Base-by-base conservation (phyloP, 2,797 vertebrate species). In the Eospalax fontanierii region DNA sequence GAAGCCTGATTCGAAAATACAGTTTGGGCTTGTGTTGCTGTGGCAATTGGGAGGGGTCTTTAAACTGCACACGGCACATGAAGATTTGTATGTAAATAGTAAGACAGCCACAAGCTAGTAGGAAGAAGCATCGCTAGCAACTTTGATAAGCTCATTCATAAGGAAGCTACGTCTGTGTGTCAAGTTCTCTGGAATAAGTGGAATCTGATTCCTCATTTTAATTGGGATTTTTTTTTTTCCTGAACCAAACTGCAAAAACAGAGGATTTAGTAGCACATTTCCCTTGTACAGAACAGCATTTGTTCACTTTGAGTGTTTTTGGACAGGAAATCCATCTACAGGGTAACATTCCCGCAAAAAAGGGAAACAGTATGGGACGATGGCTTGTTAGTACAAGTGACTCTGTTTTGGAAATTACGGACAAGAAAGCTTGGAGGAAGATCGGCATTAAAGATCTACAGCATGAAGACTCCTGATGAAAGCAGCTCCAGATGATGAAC, bases 401-500 rank as follows among this genome's bases (percentile, higher is more conserved):
- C 92, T 96, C 96, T 90, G 86, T 93, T 97, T 95, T 87, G 97
- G 98, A 97, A 96, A 97, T 95, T 96, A 90, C 91, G 38, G 97
- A 94, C 96, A 87, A 97, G 95, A 95, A 96, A 75, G 82, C 75
- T 79, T 93, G 95, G 96, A 97, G 90, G 97, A 98, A 97, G 96
- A 96, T 90, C 74, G 63, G 94, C 86, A 84, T 94, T 94, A 97
- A 97, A 97, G 97, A 97, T 97, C 96, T 97, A 98, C 98, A 98
- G 97, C 97, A 98, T 97, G 98, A 98, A 98, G 98, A 98, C 97
- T 98, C 97, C 98, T 98, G 96, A 97, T 97, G 97, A 97, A 97
- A 98, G 93, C 95, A 97, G 97, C 98, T 96, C 97, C 98, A 98
- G 98, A 98, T 98, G 98, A 98, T 98, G 98, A 98, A 98, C 98